A percentile compares a stretch with the other conserved stretches of the same genome.
phyloP scores from a whole-genome alignment of 2,888 invertebrate genomes.

The Tetranychus piercei region DNA sequence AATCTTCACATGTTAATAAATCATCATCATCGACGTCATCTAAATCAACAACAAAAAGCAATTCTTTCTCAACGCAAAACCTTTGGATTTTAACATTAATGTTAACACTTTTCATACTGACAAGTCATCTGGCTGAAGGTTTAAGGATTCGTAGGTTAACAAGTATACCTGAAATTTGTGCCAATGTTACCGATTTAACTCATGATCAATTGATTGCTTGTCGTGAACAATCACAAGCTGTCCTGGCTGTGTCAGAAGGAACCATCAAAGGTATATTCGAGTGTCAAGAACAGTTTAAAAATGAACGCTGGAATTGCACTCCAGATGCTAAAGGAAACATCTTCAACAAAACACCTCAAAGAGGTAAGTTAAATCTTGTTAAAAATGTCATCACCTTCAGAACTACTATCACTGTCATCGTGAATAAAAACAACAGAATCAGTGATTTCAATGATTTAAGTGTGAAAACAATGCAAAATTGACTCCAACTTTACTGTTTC shows the following conservation, averaged over 20 bases:
- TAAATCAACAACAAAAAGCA: too few species aligned
- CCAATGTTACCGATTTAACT: slow-evolving; percentile 31
- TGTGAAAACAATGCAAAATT: too few species aligned
- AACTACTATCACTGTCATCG: too few species aligned
- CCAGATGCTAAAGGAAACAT: slow-evolving; percentile 32
- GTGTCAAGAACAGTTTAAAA: slow-evolving; percentile 41
- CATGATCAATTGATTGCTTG: slow-evolving; percentile 36
- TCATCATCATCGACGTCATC: too few species aligned
- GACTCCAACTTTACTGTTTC: too few species aligned
- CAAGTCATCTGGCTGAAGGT: background rate
- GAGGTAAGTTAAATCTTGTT: slow-evolving; percentile 33
- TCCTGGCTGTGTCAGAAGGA: slow-evolving; percentile 39
- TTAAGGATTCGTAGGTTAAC: background rate
- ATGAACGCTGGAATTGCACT: slow-evolving; percentile 43
- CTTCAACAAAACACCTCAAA: slow-evolving; percentile 38
- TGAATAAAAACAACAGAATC: too few species aligned
- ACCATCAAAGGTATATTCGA: slow-evolving; percentile 39
- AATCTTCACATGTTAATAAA: too few species aligned
- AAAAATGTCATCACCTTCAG: background rate
- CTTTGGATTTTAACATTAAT: too few species aligned
- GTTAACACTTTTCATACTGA: too few species aligned
- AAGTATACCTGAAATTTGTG: slow-evolving; percentile 28
- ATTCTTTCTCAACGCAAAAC: too few species aligned
- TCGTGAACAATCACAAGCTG: slow-evolving; percentile 37
- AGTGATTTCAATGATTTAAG: too few species aligned